Evolutionary conservation across 2,797 vertebrate genomes (phyloP).

Genomic region (Sebastes nivosus): DNA sequence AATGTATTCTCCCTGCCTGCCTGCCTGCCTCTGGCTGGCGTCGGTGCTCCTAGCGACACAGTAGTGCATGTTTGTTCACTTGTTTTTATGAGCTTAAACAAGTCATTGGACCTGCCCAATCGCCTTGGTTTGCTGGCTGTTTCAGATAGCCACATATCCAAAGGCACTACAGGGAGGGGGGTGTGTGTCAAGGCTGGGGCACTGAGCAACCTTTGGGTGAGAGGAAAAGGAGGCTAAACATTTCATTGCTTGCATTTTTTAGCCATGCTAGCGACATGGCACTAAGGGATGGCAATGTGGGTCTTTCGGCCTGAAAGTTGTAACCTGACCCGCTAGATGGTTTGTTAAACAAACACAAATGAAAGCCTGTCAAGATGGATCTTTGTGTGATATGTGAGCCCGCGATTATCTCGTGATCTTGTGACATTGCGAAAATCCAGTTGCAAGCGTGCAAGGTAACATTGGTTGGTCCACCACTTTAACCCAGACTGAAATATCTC

Average conservation of each 20-base stretch:
- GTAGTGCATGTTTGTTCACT: constrained; percentile 68
- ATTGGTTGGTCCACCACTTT: not conserved
- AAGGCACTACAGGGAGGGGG: constrained; percentile 1
- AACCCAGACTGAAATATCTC: not conserved
- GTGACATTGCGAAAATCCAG: no score
- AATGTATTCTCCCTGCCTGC: constrained; percentile 60
- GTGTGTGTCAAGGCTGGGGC: not conserved
- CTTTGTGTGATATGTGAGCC: no score
- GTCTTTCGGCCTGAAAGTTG: no score
- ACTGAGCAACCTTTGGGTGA: not conserved
- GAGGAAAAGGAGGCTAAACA: not conserved
- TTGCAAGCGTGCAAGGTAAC: no score
- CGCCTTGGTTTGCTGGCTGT: constrained; percentile 14
- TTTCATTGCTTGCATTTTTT: not conserved
- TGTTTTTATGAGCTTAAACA: constrained; percentile 72
- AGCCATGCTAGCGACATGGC: not conserved
- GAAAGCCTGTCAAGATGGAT: no score
- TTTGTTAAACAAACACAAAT: no score
- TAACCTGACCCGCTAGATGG: no score
- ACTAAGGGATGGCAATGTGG: not conserved
- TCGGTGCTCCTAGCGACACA: constrained; percentile 55
- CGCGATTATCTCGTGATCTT: no score
- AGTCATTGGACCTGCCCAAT: constrained; percentile 56
- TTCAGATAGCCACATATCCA: constrained; percentile 33
- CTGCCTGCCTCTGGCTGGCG: constrained; percentile 39